Conservation (phyloP, 1,140 invertebrate species). For the Bombyx mandarina region DNA sequence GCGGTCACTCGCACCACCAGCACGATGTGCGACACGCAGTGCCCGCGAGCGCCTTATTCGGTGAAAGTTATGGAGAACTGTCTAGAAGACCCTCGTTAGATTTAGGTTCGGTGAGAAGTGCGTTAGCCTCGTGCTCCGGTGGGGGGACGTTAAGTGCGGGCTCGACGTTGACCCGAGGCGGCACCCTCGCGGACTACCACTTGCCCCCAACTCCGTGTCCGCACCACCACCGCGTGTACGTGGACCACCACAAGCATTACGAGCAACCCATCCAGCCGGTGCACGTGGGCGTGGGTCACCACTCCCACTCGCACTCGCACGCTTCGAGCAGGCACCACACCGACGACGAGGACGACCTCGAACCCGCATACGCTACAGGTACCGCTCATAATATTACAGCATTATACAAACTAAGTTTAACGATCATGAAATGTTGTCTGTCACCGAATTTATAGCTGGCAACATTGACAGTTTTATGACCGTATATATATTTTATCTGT, state of each 20-base stretch:
- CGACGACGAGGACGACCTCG: conserved; percentile 65
- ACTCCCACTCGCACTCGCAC: conserved; percentile 56
- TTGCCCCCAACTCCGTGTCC: conserved; percentile 64
- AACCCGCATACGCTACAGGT: conserved; percentile 70
- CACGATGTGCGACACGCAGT: conserved; percentile 57
- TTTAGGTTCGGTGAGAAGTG: conserved; percentile 60
- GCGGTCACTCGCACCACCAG: conserved; percentile 49
- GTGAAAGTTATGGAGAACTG: conserved; percentile 57
- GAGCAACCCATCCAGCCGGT: conserved; percentile 61
- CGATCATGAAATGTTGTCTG: conserved; percentile 14
- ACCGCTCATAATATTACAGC: conserved; percentile 8
- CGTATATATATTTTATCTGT: conserved; percentile 14
- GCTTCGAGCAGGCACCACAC: conserved; percentile 58
- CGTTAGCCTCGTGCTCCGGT: conserved; percentile 59
- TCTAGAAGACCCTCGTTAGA: conserved; percentile 56
- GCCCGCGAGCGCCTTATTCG: conserved; percentile 56
- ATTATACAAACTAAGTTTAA: background rate
- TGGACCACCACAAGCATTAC: conserved; percentile 66
- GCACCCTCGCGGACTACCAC: conserved; percentile 50
- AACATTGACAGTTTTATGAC: conserved; percentile 19
- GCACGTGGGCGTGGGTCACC: conserved; percentile 54
- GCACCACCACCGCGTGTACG: conserved; percentile 64
- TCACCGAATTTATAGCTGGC: conserved; percentile 11
- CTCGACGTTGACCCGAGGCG: conserved; percentile 55
- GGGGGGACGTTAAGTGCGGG: conserved; percentile 58